Evolutionary conservation across 2,888 invertebrate species (phyloP), one percentile per base, ranked within the genome.

Genomic region (Philopedon plagiatum): DNA sequence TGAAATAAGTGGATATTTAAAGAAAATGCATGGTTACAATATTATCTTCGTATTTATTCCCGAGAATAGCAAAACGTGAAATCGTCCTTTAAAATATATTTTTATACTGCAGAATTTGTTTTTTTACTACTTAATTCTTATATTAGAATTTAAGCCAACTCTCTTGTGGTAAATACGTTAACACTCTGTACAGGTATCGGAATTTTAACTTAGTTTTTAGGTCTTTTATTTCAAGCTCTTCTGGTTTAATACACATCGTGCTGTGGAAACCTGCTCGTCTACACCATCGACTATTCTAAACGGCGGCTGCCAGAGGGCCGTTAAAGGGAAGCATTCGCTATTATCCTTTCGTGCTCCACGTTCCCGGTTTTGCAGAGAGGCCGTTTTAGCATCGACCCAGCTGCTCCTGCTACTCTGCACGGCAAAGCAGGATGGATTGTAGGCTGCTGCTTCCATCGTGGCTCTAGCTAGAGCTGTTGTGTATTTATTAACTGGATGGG

Each of bases 261-360:
- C 0, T 8, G 19, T 58, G 39, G 19, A 61, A 61, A 61, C 44
- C 32, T 11, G 44, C 60, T 61, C 44, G 19, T 32, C 60, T 61
- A 61, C 44, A 44, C 41, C 15, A 61, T 41, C 39, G 26, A 44
- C 60, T 44, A 44, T 61, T 61, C 41, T 44, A 11, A 61, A 29
- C 21, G 44, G 60, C 60, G 44, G 60, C 60, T 29, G 44, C 46
- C 44, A 26, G 29, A 61, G 60, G 26, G 29, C 46, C 32, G 32
- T 61, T 61, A 61, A 60, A 61, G 61, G 46, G 46, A 61, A 61
- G 61, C 61, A 61, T 8, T 61, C 61, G 61, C 46, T 61, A 61
- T 61, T 61, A 61, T 61, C 61, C 44, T 26, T 61, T 61, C 61
- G 61, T 61, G 61, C 61, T 61, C 64, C 56, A 54, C 54, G 64